Evolutionary conservation across 2,113 vertebrate species (phyloP).

Genomic region (Cyanistes caeruleus): DNA sequence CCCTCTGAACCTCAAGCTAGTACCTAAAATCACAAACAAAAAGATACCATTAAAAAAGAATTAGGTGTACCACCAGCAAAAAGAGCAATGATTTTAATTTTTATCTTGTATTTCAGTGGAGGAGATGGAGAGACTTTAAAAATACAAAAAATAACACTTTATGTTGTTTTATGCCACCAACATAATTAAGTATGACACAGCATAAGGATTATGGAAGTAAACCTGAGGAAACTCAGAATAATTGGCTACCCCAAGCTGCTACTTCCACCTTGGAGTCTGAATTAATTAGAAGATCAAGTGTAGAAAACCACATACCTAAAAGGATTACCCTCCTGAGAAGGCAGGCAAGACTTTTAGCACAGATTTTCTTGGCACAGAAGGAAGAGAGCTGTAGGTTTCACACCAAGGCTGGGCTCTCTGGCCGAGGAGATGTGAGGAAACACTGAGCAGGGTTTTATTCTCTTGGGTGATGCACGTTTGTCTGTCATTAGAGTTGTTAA

Average conservation of each 20-base stretch:
- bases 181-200: neutral
- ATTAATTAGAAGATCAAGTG: neutral
- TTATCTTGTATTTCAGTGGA: neutral
- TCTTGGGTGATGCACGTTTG: neutral
- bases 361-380: neutral
- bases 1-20: neutral
- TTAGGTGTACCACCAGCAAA: neutral
- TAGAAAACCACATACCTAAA: neutral
- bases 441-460: neutral
- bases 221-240: conserved; percentile 2
- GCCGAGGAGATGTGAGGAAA: neutral
- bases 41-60: neutral
- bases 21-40: neutral
- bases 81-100: neutral
- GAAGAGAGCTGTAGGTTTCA: neutral
- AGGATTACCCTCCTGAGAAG: neutral
- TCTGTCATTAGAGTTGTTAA: neutral
- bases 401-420: neutral
- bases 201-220: neutral
- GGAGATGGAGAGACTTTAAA: neutral
- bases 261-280: neutral
- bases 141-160: neutral
- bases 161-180: neutral
- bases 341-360: neutral
- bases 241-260: neutral